Evolutionary conservation across 2,113 vertebrate species (phyloP).

Genomic region (Arothron firmamentum): DNA sequence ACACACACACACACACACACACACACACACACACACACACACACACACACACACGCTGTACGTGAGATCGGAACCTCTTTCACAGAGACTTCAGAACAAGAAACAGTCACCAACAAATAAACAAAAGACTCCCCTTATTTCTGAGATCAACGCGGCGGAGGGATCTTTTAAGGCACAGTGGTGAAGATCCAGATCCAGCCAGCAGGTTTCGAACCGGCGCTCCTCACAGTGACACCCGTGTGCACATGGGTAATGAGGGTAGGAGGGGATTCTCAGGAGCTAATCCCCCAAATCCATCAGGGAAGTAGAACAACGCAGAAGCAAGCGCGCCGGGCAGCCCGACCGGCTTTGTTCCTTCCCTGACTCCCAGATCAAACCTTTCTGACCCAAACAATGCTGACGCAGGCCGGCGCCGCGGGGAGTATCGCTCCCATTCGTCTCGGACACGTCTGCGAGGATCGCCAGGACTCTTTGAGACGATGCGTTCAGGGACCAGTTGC

Average conservation of each 20-base stretch:
- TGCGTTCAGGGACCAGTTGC: background rate
- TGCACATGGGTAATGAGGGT: slow-evolving; percentile 54
- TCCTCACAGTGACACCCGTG: slow-evolving; percentile 20
- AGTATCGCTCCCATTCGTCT: slow-evolving; percentile 5
- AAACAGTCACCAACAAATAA: no score
- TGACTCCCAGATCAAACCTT: slow-evolving; percentile 14
- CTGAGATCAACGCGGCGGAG: no score
- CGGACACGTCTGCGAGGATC: slow-evolving; percentile 1
- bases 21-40: no score
- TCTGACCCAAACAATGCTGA: slow-evolving; percentile 1
- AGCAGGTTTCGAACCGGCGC: slow-evolving; percentile 1
- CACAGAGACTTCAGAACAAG: no score
- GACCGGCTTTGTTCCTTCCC: slow-evolving; percentile 42
- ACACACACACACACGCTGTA: no score
- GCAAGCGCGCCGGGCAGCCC: slow-evolving; percentile 28
- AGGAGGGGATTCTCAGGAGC: slow-evolving; percentile 65
- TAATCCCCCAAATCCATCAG: slow-evolving; percentile 73
- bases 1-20: no score
- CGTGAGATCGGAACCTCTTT: no score
- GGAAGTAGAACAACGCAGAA: slow-evolving; percentile 56
- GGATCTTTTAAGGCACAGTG: background rate
- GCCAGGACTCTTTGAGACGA: background rate
- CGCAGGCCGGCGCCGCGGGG: background rate
- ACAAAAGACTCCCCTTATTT: no score
- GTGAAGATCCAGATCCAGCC: background rate